Base-by-base conservation (phyloP, 1,140 invertebrate species). In the Philopotamus ludificatus region DNA sequence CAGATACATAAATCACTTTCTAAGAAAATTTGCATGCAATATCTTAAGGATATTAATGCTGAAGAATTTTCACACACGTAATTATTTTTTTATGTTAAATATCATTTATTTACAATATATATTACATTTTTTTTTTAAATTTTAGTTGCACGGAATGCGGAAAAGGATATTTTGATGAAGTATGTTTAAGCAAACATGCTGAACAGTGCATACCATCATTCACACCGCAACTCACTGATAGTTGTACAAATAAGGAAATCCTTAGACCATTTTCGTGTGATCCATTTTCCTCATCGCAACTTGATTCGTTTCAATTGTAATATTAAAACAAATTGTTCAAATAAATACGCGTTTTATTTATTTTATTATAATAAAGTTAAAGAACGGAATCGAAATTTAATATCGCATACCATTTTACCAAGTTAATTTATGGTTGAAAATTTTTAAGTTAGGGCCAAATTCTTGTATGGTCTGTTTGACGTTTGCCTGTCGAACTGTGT, bases 61-160 rank as follows among this genome's bases (percentile, higher is more conserved):
- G n/a, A 45, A 9, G 66, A 67, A 16, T 58, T 59, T 25, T 61
- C 66, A 50, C 63, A 25, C 44, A 67, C 45, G 66, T 63, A 47
- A 63, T 20, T 41, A 20, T 26, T 39, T 51, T 9, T 28, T 1
- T 58, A 2, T 9, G 12, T 15, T 41, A 44, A n/a, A n/a, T n/a
- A n/a, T n/a, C 10, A 47, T 47, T 45, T 60, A 8, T 16, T 60
- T 7, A 22, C 20, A 50, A 51, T 62, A 62, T 51, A 25, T 62
- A 22, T 54, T 22, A 26, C 21, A 1, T 50, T 25, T 34, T 58
- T 58, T 58, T 44, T 54, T 61, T 49, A 1, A 21, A 12, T 53
- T 66, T 67, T 20, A 67, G 66, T 44, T 67, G 66, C 25, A 25
- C 7, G 10, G 15, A 67, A 10, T 67, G 66, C 50, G 34, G 53